Evolutionary conservation across 2,797 vertebrate genomes (phyloP).

Genomic region (Sarcophilus harrisii): DNA sequence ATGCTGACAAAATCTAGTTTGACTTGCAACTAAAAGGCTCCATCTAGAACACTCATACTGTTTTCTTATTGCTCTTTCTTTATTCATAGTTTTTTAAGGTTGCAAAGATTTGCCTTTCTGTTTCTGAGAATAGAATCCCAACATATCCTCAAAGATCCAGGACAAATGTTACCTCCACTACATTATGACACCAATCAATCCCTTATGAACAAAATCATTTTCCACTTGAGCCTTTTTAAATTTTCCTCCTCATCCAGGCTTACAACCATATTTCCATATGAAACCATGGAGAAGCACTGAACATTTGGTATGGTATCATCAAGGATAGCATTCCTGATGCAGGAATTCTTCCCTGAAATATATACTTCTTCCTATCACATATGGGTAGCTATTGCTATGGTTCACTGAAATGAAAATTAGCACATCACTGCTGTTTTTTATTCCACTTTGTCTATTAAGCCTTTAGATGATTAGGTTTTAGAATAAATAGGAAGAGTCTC

Average conservation of each 20-base stretch:
- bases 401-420: conserved; percentile 26
- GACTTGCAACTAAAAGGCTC: neutral
- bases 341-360: conserved; percentile 41
- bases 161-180: neutral
- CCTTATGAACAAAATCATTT: conserved; percentile 13
- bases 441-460: conserved; percentile 22
- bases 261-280: no score
- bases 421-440: conserved; percentile 18
- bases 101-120: neutral
- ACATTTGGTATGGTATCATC: conserved; percentile 41
- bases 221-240: neutral
- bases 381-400: conserved; percentile 21
- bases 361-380: conserved; percentile 42
- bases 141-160: neutral
- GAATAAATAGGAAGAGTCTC: conserved; percentile 32
- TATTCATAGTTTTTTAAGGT: neutral
- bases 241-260: neutral
- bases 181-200: neutral
- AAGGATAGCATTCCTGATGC: conserved; percentile 39
- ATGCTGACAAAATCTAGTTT: neutral
- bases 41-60: neutral
- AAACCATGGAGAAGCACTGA: neutral
- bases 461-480: conserved; percentile 56
- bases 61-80: neutral
- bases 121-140: neutral